A percentile compares a stretch with the other conserved stretches of the same genome.
These are phyloP conservation scores for Rhinoderma darwinii DNA, from an alignment of 2,113 vertebrate species.

Conservation along the genomic window DNA sequence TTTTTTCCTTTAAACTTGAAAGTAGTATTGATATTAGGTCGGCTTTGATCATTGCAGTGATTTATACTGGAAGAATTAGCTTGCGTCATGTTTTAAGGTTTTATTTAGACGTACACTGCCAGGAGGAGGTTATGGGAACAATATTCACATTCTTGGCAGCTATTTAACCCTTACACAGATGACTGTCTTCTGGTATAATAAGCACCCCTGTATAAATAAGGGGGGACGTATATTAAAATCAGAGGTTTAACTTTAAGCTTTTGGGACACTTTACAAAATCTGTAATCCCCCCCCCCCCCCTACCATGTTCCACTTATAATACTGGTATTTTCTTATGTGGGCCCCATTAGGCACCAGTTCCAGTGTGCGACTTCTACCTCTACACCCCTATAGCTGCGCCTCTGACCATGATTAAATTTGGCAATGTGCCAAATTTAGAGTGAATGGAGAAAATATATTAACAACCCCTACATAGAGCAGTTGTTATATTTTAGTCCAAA, in stretches of 20 bases:
- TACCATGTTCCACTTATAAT: neutral
- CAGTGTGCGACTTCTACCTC: too few relatives aligned
- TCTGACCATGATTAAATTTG: neutral
- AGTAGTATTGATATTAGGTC: slow-evolving; percentile 23
- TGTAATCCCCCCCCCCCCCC: neutral
- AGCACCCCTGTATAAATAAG: neutral
- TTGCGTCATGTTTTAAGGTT: slow-evolving; percentile 19
- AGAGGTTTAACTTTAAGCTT: neutral
- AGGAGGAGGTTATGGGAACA: slow-evolving; percentile 13
- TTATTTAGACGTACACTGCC: slow-evolving; percentile 18
- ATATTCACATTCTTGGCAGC: neutral
- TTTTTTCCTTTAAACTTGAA: slow-evolving; percentile 12
- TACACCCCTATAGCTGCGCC: neutral
- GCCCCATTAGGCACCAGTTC: too few relatives aligned
- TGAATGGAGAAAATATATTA: too few relatives aligned
- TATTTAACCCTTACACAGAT: neutral
- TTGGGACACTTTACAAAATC: neutral
- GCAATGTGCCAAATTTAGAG: neutral
- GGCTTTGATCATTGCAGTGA: slow-evolving; percentile 18
- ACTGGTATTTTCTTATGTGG: neutral
- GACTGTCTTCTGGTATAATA: neutral
- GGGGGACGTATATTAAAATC: neutral
- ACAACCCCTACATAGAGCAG: too few relatives aligned
- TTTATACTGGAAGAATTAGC: slow-evolving; percentile 20
- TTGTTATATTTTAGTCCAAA: too few relatives aligned